Conservation (phyloP, 53 echinoderm and acorn worm species). For the Paracentrotus lividus region DNA sequence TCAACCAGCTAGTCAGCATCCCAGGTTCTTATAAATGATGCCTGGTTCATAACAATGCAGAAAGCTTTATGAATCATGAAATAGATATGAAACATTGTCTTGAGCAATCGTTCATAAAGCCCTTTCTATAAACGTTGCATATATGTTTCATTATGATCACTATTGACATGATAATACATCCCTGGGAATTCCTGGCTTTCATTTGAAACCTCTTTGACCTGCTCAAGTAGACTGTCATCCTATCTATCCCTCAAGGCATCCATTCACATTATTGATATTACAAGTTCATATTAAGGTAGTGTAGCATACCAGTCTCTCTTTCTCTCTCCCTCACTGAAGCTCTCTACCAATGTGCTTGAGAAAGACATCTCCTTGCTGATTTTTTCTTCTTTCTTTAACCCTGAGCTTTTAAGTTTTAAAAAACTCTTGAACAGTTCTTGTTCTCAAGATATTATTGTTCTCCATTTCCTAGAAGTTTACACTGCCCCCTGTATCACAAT, state of each 20-base stretch:
- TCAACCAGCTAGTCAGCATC: not conserved
- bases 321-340: not conserved
- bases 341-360: too few species aligned
- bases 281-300: constrained; percentile 8
- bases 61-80: not conserved
- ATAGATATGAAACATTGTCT: not conserved
- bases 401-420: too few species aligned
- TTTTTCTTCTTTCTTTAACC: too few species aligned
- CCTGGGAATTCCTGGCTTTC: not conserved
- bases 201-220: not conserved
- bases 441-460: not conserved
- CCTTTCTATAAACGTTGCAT: not conserved
- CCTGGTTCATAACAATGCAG: not conserved
- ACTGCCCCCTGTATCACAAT: too few species aligned
- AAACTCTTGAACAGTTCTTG: too few species aligned
- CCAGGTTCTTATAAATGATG: not conserved
- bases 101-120: not conserved
- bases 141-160: not conserved
- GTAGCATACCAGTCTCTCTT: not conserved
- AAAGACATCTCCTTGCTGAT: too few species aligned
- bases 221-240: not conserved
- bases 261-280: not conserved
- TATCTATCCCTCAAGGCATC: not conserved
- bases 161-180: not conserved
- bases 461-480: not conserved